Conservation (phyloP, 2,113 vertebrate genomes). For the Garra rufa region DNA sequence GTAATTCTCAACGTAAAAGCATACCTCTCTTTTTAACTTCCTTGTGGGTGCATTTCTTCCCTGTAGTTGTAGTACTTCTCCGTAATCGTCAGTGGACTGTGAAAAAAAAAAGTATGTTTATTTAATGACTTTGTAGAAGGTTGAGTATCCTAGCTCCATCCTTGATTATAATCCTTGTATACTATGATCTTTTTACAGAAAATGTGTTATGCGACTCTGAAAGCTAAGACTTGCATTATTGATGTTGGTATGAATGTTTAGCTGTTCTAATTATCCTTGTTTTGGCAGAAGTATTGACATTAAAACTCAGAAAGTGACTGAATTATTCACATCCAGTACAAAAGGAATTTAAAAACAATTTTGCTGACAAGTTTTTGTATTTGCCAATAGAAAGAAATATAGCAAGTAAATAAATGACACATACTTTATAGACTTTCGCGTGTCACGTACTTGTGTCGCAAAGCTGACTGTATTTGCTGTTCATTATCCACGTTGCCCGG, state of each 20-base stretch:
- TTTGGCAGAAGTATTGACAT: conserved; percentile 27
- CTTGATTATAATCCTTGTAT: neutral
- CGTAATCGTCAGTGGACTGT: neutral
- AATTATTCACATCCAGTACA: conserved; percentile 19
- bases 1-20: neutral
- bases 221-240: conserved; percentile 15
- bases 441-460: neutral
- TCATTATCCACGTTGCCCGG: conserved; percentile 27
- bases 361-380: conserved; percentile 18
- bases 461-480: conserved; percentile 19
- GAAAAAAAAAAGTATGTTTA: conserved; percentile 20
- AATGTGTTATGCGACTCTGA: neutral
- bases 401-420: neutral
- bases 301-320: conserved; percentile 3
- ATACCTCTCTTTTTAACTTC: neutral
- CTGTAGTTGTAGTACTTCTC: neutral
- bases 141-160: neutral
- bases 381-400: conserved; percentile 20
- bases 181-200: neutral
- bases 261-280: neutral
- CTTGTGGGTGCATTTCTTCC: neutral
- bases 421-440: neutral
- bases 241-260: neutral
- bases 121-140: neutral
- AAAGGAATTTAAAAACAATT: neutral